These are phyloP conservation scores for Tetragonula carbonaria DNA, from an alignment of 2,888 invertebrate genomes.

Conservation along the genomic window DNA sequence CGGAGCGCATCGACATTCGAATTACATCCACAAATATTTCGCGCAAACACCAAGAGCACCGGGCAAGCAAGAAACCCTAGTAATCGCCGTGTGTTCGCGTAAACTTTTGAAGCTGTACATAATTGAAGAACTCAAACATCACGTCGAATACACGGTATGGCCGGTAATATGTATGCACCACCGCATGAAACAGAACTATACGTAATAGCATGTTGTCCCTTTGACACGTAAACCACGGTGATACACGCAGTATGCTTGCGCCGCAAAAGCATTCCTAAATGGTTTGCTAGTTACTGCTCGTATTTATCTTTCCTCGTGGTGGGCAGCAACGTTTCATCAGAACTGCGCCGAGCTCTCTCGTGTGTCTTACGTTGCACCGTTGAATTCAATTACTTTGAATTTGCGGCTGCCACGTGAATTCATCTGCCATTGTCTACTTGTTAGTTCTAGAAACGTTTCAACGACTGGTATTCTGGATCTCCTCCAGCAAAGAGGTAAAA, in stretches of 20 bases:
- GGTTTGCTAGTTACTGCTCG: conserved; percentile 2
- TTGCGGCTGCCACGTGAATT: no score
- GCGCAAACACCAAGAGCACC: no score
- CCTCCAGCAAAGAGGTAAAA: no score
- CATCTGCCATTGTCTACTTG: no score
- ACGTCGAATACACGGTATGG: not conserved
- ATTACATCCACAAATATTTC: not conserved
- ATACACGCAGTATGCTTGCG: not conserved
- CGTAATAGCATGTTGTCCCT: not conserved
- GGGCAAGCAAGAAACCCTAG: not conserved
- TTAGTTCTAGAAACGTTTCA: no score
- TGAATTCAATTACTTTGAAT: conserved; percentile 36
- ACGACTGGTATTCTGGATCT: no score
- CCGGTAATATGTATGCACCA: not conserved
- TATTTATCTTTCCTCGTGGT: conserved; percentile 6
- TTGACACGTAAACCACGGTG: conserved; percentile 25
- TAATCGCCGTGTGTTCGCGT: not conserved
- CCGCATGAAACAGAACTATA: conserved; percentile 1
- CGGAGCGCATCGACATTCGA: not conserved
- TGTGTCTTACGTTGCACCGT: conserved; percentile 28
- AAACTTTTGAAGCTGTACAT: not conserved
- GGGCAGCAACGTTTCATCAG: conserved; percentile 15
- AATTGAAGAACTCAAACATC: not conserved
- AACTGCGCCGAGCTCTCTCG: not conserved
- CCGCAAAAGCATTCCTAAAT: conserved; percentile 25